Conservation (phyloP, 53 echinoderm and acorn worm species). For the Pentamera pediparva region DNA sequence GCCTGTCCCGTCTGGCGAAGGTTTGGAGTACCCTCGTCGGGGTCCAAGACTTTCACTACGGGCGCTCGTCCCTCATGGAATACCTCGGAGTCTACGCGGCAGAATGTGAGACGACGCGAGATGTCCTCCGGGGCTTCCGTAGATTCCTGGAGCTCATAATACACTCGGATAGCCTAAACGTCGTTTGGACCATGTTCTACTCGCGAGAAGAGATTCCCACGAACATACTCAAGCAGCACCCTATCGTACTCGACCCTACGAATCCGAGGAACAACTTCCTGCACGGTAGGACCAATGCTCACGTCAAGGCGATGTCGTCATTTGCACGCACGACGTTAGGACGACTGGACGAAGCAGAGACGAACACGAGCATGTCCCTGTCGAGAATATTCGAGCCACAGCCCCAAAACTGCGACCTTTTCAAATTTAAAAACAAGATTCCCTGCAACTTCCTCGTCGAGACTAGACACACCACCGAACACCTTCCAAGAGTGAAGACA, state of each 20-base stretch:
- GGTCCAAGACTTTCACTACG: neutral
- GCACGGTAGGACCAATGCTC: neutral
- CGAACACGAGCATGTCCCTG: neutral
- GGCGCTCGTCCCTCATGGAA: constrained; percentile 4
- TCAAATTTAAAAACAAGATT: neutral
- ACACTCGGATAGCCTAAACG: neutral
- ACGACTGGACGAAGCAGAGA: neutral
- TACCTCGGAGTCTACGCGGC: neutral
- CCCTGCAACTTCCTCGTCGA: neutral
- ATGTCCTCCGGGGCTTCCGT: neutral
- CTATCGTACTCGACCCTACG: neutral
- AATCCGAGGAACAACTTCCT: constrained; percentile 9
- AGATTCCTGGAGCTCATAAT: neutral
- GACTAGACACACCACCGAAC: neutral
- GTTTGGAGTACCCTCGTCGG: neutral
- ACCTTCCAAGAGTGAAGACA: neutral
- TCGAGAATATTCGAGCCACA: neutral
- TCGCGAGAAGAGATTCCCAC: neutral
- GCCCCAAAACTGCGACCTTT: neutral
- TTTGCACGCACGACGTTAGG: neutral
- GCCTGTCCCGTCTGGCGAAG: neutral
- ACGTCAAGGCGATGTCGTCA: neutral
- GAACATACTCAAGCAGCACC: neutral
- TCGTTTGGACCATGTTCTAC: neutral
- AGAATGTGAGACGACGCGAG: neutral